phyloP scores from a whole-genome alignment of 1,140 invertebrate genomes.

The Pachyrhynchus sulphureomaculatus region DNA sequence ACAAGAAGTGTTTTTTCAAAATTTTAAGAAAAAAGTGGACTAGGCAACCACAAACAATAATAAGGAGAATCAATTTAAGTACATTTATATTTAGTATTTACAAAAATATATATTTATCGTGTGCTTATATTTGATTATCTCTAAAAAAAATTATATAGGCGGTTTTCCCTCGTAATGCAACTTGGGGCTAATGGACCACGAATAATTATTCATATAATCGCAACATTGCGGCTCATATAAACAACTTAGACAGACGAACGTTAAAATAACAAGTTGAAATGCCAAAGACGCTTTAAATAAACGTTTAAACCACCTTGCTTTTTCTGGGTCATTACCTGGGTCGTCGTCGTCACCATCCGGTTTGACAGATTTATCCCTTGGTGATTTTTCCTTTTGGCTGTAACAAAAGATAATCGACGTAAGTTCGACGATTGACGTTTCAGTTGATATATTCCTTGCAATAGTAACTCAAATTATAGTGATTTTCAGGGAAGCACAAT shows the following conservation, averaged over 20 bases:
- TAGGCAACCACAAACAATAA: no score
- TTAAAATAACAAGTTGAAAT: constrained; percentile 79
- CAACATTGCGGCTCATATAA: constrained; percentile 82
- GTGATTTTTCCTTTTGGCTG: constrained; percentile 29
- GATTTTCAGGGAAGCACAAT: no score
- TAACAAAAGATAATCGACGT: constrained; percentile 23
- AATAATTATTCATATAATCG: constrained; percentile 80
- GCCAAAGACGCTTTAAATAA: constrained; percentile 75
- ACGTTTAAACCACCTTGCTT: constrained; percentile 69
- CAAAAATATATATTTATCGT: no score
- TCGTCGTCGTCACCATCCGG: constrained; percentile 53
- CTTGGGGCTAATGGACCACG: constrained; percentile 78
- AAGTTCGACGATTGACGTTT: no score
- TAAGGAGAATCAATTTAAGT: background rate
- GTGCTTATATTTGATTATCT: background rate
- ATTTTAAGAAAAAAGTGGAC: no score
- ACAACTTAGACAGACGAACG: constrained; percentile 78
- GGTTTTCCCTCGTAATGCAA: constrained; percentile 82
- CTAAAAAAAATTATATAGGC: constrained; percentile 53
- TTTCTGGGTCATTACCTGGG: constrained; percentile 52
- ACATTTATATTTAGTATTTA: background rate
- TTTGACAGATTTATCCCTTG: constrained; percentile 4
- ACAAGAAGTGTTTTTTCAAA: no score
- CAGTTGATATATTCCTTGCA: no score
- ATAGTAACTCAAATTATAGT: no score